Evolutionary conservation across 2,113 vertebrate genomes (phyloP), one percentile per base, ranked within the genome.

Genomic region (Tinamus guttatus): DNA sequence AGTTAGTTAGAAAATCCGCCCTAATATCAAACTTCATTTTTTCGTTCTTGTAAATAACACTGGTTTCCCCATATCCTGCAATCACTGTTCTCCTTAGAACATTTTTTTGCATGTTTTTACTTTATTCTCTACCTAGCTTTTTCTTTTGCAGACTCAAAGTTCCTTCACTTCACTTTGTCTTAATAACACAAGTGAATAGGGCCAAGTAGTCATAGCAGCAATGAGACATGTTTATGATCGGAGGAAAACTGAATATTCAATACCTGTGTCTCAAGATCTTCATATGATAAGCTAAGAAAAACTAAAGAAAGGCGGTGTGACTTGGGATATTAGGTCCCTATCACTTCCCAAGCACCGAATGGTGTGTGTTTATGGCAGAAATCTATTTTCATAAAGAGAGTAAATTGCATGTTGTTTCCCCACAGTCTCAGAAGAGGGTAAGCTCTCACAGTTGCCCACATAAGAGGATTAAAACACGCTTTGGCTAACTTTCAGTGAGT

Each of bases 221-320:
- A 68, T 21, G 19, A 77, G 68, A 85, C 38, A 22, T 41, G 32
- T 63, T n/a, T 62, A 45, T n/a, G 14, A 45, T 8, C 13, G 5
- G 11, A 73, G 36, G 36, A 77, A 88, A 92, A 64, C 11, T 5
- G 13, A 73, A 7, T 22, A 40, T 40, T 54, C 0, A 0, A n/a
- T 52, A 18, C 41, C 13, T 60, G 43, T 65, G 34, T 6, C 67
- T 51, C 2, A 3, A 74, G 49, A 92, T 58, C 59, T 47, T 1
- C 0, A 56, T 81, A n/a, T 36, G 40, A 54, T 74, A 62, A 38
- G 7, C 13, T 36, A 60, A 32, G 3, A 27, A 24, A 58, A 82
- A 79, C 6, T 9, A 32, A 47, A 69, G 28, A n/a, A 30, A 40
- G 5, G 9, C 4, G 36, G 22, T 13, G 18, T 45, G 24, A 38